Evolutionary conservation across 2,888 invertebrate genomes (phyloP).

Genomic region (Globia sparganii): DNA sequence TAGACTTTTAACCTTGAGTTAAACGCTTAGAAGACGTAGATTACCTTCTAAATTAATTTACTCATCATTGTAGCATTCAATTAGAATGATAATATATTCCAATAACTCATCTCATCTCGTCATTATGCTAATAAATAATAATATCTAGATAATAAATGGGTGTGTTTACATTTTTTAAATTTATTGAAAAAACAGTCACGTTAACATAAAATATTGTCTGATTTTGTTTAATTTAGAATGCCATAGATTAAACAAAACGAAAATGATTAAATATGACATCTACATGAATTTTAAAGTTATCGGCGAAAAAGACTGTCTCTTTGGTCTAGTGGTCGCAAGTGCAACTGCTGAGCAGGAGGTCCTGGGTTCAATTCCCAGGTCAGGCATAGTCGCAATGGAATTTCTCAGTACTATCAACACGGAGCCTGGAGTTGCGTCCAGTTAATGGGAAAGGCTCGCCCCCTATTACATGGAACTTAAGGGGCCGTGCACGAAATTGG

Average conservation of each 20-base stretch:
- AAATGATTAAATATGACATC: no score
- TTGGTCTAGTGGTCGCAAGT: background rate
- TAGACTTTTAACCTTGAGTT: constrained; percentile 55
- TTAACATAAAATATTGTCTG: background rate
- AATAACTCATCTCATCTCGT: background rate
- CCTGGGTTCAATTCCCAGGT: background rate
- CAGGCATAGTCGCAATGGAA: background rate
- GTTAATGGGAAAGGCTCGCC: background rate
- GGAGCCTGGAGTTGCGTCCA: background rate
- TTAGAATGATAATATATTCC: constrained; percentile 4
- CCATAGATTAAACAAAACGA: no score
- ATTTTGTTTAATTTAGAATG: background rate
- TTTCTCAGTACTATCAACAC: background rate
- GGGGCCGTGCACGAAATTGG: no score
- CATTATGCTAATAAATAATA: background rate
- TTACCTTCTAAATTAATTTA: constrained; percentile 57
- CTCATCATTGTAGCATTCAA: constrained; percentile 1
- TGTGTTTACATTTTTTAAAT: background rate
- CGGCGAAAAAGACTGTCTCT: no score
- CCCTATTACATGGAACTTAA: no score
- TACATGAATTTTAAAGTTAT: background rate
- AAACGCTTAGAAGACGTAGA: constrained; percentile 27
- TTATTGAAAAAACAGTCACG: no score
- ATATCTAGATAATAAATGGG: background rate
- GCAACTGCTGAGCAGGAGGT: background rate